These are phyloP conservation scores for Papilio glaucus DNA, from an alignment of 1,140 invertebrate species.

Conservation along the genomic window DNA sequence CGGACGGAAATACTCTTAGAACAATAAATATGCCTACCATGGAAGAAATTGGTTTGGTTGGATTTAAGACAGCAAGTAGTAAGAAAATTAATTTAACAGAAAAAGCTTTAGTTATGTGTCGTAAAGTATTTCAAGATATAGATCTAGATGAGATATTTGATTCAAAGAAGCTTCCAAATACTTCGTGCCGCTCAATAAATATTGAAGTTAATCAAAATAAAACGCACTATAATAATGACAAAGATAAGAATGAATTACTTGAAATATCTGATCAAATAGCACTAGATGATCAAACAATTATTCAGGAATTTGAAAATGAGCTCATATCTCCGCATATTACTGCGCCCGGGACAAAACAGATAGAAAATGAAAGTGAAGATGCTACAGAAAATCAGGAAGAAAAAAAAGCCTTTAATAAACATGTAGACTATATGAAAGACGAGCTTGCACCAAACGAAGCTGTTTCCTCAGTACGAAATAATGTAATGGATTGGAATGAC, in stretches of 20 bases:
- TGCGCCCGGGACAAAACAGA: not conserved
- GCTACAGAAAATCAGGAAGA: conserved; percentile 1
- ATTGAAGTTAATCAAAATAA: not conserved
- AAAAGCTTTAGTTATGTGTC: conserved; percentile 49
- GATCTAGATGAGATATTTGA: conserved; percentile 42
- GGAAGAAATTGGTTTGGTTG: conserved; percentile 40
- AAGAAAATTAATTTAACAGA: conserved; percentile 56
- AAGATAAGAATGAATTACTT: not conserved
- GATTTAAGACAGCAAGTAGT: conserved; percentile 55
- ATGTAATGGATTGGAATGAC: not conserved
- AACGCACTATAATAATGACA: not conserved
- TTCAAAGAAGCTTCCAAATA: conserved; percentile 1
- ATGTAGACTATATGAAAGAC: not conserved
- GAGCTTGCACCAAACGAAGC: not conserved
- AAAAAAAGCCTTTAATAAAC: not conserved
- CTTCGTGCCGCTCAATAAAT: not conserved
- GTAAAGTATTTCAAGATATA: conserved; percentile 53
- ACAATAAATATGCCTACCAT: conserved; percentile 28
- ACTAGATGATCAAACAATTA: conserved; percentile 45
- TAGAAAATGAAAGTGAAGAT: conserved; percentile 22
- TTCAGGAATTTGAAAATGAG: conserved; percentile 59
- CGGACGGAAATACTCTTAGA: conserved; percentile 27
- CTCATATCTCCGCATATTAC: conserved; percentile 40
- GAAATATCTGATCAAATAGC: conserved; percentile 38
- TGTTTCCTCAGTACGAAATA: not conserved